Base-by-base conservation (phyloP, 2,113 vertebrate species). In the Saccopteryx leptura region DNA sequence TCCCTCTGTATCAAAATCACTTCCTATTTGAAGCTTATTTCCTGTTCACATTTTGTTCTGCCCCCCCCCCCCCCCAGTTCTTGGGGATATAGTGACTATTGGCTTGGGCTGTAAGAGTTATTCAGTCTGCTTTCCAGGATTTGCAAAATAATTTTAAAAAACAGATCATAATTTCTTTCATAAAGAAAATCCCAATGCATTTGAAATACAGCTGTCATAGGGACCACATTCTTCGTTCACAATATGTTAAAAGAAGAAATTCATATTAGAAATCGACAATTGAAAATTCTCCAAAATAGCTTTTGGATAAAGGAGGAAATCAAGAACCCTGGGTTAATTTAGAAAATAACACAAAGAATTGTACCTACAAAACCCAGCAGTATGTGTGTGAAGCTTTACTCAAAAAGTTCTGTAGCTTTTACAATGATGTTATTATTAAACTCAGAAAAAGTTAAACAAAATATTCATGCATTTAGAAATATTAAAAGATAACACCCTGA, bases 11-110 rank as follows among this genome's bases (percentile, higher is more conserved):
- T 82, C 87, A 86, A 91, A 86, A 69, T 86, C 92, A 87, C 69
- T 96, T 96, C 90, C 92, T 90, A 91, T 95, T 60, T 79, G 93
- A 82, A 87, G 68, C 63, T 76, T 9, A 85, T 85, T 95, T 97
- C 89, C 96, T 39, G 68, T 88, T 91, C 72, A 61, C 31, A 39
- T 79, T 94, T 92, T 79, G 12, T 54, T 71, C 68, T 82, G 74
- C 46, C 50, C 39, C 46, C 50, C 46, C 50, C 39, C 46, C 50
- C 12, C 24, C 28, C 65, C 9, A 52, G 78, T 91, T 96, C 90
- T 95, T 89, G 79, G 82, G 94, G 78, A 28, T 4, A 71, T 24
- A 63, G 18, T 13, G 58, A 54, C 18, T 80, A 33, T 54, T 79
- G 85, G 48, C 63, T 61, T 46, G 31, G 14, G 48, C 69, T 17